These are phyloP conservation scores for Calephelis virginiensis DNA, from an alignment of 1,140 invertebrate species.

Conservation along the genomic window DNA sequence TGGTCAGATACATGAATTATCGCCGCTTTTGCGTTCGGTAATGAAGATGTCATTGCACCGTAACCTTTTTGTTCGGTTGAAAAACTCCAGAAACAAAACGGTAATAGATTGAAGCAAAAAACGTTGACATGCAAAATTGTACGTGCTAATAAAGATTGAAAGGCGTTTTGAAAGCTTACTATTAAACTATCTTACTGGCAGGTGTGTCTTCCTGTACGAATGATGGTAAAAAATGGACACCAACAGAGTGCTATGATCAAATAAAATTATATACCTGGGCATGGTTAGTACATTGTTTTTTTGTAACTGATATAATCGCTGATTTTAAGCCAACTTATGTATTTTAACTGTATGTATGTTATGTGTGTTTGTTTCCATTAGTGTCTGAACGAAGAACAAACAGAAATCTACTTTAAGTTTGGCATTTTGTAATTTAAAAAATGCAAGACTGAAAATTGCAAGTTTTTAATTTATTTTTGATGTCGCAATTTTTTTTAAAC, in stretches of 20 bases:
- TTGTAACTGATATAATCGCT: background rate
- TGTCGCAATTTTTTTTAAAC: too few species aligned
- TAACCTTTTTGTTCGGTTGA: background rate
- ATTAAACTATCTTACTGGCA: background rate
- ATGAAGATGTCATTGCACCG: conserved; percentile 14
- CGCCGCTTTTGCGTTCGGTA: background rate
- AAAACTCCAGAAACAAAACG: conserved; percentile 12
- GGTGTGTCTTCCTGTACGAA: conserved; percentile 13
- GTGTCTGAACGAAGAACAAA: too few species aligned
- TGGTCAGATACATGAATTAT: conserved; percentile 3
- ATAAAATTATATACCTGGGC: conserved; percentile 5
- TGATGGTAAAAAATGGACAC: background rate
- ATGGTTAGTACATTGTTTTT: conserved; percentile 4
- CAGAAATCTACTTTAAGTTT: too few species aligned
- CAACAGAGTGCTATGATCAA: background rate
- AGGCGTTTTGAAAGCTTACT: conserved; percentile 16
- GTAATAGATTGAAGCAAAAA: conserved; percentile 15
- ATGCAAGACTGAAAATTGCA: too few species aligned
- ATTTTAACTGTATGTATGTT: too few species aligned
- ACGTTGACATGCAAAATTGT: conserved; percentile 13
- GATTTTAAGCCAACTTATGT: background rate
- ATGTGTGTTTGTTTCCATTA: too few species aligned
- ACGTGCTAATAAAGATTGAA: conserved; percentile 11
- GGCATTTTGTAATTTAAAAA: too few species aligned
- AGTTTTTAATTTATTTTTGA: too few species aligned